Evolutionary conservation across 2,113 vertebrate genomes (phyloP), one percentile per base, ranked within the genome.

Genomic region (Micronycteris hirsuta): DNA sequence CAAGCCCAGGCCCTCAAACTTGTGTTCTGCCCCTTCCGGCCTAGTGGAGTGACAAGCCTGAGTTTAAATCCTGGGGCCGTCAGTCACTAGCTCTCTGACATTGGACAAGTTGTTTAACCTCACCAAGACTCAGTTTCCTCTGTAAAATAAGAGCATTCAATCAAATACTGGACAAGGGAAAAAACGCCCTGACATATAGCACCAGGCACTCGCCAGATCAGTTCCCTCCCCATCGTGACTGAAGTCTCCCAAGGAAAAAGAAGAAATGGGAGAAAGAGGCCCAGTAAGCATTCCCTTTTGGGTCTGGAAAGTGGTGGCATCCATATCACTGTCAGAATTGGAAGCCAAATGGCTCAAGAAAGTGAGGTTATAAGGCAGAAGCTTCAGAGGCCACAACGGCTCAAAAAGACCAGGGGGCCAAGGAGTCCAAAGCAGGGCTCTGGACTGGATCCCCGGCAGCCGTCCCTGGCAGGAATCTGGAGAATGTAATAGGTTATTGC

Each of bases 401-500:
- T 95, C 67, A 36, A 70, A 88, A 82, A 71, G n/a, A 95, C 74
- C 96, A 92, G 96, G 20, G 16, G 70, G 56, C 49, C 47, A 43
- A 87, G 58, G 61, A 90, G 76, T 85, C 73, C 38, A 38, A 73
- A 71, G 58, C 16, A 85, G 33, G 71, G 47, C 82, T 76, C 28
- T 17, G 38, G 41, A 47, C 56, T 20, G 31, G 73, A 97, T 92
- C 65, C 52, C 61, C 58, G 94, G 58, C 78, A 95, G 80, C 47
- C 41, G 17, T 92, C 81, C 52, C 28, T 68, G 73, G 65, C 41
- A 97, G 74, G 90, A 95, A 97, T 97, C 84, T 91, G 73, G 84
- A 89, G 91, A 97, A 97, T 97, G 93, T 93, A 82, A 94, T 88
- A 83, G 85, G 47, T 90, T 97, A 95, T 96, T 95, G 89, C 70